A percentile compares a stretch with the other conserved stretches of the same genome.
Evolutionary conservation across 2,888 invertebrate genomes (phyloP).

Genomic region (Metallyticus violacea): DNA sequence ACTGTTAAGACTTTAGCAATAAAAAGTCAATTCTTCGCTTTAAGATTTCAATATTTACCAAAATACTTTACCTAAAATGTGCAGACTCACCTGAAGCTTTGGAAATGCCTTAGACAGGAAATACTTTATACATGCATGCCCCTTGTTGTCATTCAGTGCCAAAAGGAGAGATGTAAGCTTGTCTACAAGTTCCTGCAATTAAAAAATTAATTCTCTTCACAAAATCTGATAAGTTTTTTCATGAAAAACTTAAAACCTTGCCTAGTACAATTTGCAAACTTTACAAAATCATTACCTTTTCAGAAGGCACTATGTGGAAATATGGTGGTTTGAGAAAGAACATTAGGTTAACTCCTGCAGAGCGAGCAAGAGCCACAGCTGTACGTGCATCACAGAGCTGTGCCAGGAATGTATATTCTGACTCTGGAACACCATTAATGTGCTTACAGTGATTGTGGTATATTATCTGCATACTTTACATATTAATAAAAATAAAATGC

Average conservation of each 20-base stretch:
- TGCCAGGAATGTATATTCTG: constrained; percentile 69
- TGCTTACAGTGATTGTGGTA: no score
- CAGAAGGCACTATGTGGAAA: constrained; percentile 45
- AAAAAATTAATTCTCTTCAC: background rate
- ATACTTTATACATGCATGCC: constrained; percentile 51
- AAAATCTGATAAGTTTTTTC: background rate
- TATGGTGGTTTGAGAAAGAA: constrained; percentile 72
- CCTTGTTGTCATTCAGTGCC: constrained; percentile 45
- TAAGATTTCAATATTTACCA: background rate
- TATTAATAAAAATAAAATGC: no score
- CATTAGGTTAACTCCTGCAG: constrained; percentile 63
- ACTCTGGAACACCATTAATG: constrained; percentile 45
- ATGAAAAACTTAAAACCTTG: no score
- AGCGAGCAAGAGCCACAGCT: constrained; percentile 74
- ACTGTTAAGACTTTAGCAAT: no score
- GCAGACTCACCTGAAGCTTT: constrained; percentile 45
- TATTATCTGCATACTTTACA: no score
- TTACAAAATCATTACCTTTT: constrained; percentile 42
- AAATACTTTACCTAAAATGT: background rate
- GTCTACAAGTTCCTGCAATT: constrained; percentile 42
- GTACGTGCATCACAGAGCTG: constrained; percentile 75
- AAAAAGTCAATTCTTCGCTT: no score
- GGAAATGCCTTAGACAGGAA: constrained; percentile 49
- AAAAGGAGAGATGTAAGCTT: constrained; percentile 48
- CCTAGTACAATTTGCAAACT: background rate